Conservation (phyloP, 2,888 invertebrate species). For the Andrena praecox region DNA sequence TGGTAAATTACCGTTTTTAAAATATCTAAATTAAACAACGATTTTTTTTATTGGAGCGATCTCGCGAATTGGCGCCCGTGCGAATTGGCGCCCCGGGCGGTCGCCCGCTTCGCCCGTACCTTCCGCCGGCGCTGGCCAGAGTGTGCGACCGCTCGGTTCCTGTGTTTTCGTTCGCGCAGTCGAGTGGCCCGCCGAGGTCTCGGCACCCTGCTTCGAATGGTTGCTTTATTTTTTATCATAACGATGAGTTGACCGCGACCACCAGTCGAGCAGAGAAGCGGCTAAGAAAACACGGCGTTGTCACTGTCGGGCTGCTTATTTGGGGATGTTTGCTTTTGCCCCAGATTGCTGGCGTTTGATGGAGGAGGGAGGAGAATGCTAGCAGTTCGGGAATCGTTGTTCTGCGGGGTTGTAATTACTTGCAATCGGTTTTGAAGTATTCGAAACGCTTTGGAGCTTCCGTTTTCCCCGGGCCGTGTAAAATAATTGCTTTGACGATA, state of each 20-base stretch:
- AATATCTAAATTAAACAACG: too few species aligned
- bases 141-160: not conserved
- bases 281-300: conserved; percentile 27
- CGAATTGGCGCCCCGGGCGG: too few species aligned
- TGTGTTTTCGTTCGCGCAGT: conserved; percentile 38
- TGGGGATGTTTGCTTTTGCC: conserved; percentile 34
- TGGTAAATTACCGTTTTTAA: too few species aligned
- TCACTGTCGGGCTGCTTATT: conserved; percentile 34
- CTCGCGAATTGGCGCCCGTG: too few species aligned
- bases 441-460: not conserved
- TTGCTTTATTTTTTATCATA: conserved; percentile 52
- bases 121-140: too few species aligned
- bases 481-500: conserved; percentile 28
- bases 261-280: conserved; percentile 1
- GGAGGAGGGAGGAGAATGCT: conserved; percentile 27
- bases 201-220: conserved; percentile 16
- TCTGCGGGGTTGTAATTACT: not conserved
- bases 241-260: conserved; percentile 47
- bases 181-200: conserved; percentile 38
- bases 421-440: not conserved
- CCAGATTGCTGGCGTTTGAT: conserved; percentile 19
- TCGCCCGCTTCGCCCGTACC: too few species aligned
- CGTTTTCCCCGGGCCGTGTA: not conserved
- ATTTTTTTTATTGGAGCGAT: too few species aligned
- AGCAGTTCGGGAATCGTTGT: not conserved